Percentiles rank a stretch among this genome's conserved stretches.
Evolutionary conservation across 2,113 vertebrate genomes (phyloP).

Genomic region (Carettochelys insculpta): DNA sequence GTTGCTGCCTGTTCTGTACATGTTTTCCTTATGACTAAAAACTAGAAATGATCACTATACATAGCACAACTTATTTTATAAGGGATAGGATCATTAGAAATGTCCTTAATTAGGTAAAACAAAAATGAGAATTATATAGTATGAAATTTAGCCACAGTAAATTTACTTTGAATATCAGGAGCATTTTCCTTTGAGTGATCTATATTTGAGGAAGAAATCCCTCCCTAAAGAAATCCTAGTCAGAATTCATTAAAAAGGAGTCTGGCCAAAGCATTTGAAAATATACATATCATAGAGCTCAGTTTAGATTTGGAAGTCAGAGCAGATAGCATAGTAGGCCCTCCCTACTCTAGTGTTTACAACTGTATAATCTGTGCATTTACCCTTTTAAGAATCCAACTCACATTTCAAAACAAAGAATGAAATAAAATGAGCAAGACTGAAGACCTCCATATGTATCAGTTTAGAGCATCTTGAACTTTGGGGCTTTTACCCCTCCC

Average conservation of each 20-base stretch:
- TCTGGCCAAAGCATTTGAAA: background rate
- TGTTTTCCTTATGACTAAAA: accelerated
- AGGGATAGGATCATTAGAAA: background rate
- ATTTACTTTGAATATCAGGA: background rate
- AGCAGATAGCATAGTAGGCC: accelerated
- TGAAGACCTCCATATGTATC: background rate
- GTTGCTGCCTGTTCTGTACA: background rate
- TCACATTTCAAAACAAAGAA: background rate
- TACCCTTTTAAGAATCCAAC: background rate
- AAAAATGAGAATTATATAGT: accelerated
- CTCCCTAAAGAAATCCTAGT: background rate
- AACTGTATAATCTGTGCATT: background rate
- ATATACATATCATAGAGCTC: background rate
- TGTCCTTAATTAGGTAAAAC: accelerated
- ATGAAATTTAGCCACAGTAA: background rate
- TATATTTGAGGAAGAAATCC: background rate
- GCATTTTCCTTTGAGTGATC: background rate
- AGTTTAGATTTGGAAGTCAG: background rate
- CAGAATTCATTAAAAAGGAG: background rate
- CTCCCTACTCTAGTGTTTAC: background rate
- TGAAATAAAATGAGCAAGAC: background rate
- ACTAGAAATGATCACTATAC: background rate
- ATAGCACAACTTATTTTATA: background rate
- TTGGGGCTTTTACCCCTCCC: background rate
- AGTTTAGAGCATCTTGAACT: background rate